Conservation (phyloP, 2,888 invertebrate genomes). For the Zygaena filipendulae region DNA sequence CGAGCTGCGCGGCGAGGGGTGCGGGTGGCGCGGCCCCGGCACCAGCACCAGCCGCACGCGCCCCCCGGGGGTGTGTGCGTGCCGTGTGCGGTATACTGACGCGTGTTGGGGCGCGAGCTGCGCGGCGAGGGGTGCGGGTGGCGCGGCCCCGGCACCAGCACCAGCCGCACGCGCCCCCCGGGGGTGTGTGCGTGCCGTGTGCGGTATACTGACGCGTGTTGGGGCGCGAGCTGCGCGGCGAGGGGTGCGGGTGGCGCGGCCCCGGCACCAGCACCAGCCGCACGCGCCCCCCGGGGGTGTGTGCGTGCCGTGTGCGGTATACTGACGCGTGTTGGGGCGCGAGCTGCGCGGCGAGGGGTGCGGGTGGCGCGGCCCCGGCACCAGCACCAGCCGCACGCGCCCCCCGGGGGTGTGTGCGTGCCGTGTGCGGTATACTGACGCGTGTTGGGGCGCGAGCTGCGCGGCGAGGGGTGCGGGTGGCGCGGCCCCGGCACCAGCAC, state of each 20-base stretch:
- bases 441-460: slow-evolving; percentile 73
- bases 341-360: slow-evolving; percentile 69
- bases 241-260: slow-evolving; percentile 69
- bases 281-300: slow-evolving; percentile 93
- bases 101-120: slow-evolving; percentile 73
- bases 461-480: slow-evolving; percentile 66
- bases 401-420: too few relatives aligned
- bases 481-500: slow-evolving; percentile 79
- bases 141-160: slow-evolving; percentile 78
- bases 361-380: slow-evolving; percentile 74
- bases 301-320: too few relatives aligned
- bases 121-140: slow-evolving; percentile 68
- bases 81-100: too few relatives aligned
- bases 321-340: slow-evolving; percentile 70
- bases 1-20: slow-evolving; percentile 67
- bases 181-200: too few relatives aligned
- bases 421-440: too few relatives aligned
- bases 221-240: slow-evolving; percentile 71
- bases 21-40: slow-evolving; percentile 73
- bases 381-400: slow-evolving; percentile 83
- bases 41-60: slow-evolving; percentile 85
- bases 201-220: slow-evolving; percentile 65
- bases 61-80: too few relatives aligned
- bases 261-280: slow-evolving; percentile 82
- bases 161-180: slow-evolving; percentile 88